Evolutionary conservation across 2,888 invertebrate species (phyloP).

Genomic region (Globia sparganii): DNA sequence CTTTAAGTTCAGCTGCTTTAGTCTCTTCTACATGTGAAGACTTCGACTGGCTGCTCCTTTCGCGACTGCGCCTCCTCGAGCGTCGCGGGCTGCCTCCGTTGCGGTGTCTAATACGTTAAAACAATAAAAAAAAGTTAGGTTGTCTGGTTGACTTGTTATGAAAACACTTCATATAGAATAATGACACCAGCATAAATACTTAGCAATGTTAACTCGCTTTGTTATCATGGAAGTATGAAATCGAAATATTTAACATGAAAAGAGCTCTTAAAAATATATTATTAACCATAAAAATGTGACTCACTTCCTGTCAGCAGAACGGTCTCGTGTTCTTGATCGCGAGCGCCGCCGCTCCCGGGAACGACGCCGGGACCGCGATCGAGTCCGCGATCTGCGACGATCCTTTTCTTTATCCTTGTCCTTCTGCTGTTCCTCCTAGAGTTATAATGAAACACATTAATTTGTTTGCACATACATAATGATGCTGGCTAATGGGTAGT

Average conservation of each 20-base stretch:
- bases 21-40: slow-evolving; percentile 79
- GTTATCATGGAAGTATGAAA: not conserved
- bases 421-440: slow-evolving; percentile 84
- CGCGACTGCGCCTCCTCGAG: slow-evolving; percentile 78
- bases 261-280: not conserved
- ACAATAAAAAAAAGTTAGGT: not conserved
- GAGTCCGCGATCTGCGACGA: slow-evolving; percentile 85
- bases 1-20: slow-evolving; percentile 83
- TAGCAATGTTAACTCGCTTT: not conserved
- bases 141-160: too few species aligned
- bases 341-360: slow-evolving; percentile 84
- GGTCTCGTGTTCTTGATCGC: slow-evolving; percentile 81
- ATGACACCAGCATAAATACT: not conserved
- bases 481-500: not conserved
- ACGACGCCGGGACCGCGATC: slow-evolving; percentile 84
- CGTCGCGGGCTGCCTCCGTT: slow-evolving; percentile 87
- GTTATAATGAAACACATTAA: not conserved
- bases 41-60: slow-evolving; percentile 76
- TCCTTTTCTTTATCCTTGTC: slow-evolving; percentile 94
- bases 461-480: not conserved
- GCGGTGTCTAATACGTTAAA: slow-evolving; percentile 79
- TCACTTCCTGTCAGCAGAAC: slow-evolving; percentile 86
- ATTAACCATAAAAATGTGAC: slow-evolving; percentile 52
- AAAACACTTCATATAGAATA: not conserved
- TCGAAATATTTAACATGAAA: not conserved